These are phyloP conservation scores for Clusia tigrina DNA, from an alignment of 2,888 invertebrate species.

Conservation along the genomic window DNA sequence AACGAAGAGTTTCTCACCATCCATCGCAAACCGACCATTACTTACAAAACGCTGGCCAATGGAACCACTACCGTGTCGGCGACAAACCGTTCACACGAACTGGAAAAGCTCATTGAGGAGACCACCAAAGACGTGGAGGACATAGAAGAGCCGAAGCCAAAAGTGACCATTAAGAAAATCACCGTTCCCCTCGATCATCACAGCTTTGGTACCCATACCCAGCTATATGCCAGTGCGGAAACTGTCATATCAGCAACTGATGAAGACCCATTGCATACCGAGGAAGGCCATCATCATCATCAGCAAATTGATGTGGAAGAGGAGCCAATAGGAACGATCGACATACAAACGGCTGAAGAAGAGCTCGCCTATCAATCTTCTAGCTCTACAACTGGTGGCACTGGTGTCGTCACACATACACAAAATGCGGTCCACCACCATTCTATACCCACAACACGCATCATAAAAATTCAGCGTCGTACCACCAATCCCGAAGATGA, in stretches of 20 bases:
- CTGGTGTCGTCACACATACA: conserved; percentile 25
- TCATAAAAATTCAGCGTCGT: conserved; percentile 59
- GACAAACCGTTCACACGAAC: conserved; percentile 55
- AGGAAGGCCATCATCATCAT: conserved; percentile 38
- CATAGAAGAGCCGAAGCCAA: conserved; percentile 56
- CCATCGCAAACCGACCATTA: conserved; percentile 43
- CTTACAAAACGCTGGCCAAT: conserved; percentile 33
- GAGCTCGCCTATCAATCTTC: conserved; percentile 53
- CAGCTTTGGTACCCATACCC: conserved; percentile 31
- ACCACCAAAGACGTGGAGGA: conserved; percentile 64
- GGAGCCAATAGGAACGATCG: conserved; percentile 47
- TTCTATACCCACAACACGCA: conserved; percentile 47
- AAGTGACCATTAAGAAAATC: conserved; percentile 50
- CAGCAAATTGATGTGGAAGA: conserved; percentile 41
- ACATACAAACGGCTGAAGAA: conserved; percentile 55
- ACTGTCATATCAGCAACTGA: conserved; percentile 20
- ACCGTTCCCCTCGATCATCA: conserved; percentile 47
- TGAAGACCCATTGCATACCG: conserved; percentile 36
- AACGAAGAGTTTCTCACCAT: conserved; percentile 51
- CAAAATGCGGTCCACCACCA: conserved; percentile 36
- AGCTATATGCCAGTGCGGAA: conserved; percentile 40
- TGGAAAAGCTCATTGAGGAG: conserved; percentile 62
- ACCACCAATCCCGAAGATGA: conserved; percentile 51
- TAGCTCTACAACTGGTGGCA: conserved; percentile 7
- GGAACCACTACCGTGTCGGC: conserved; percentile 33